These are phyloP conservation scores for Pentalonia nigronervosa DNA, from an alignment of 1,140 invertebrate genomes.

Conservation along the genomic window DNA sequence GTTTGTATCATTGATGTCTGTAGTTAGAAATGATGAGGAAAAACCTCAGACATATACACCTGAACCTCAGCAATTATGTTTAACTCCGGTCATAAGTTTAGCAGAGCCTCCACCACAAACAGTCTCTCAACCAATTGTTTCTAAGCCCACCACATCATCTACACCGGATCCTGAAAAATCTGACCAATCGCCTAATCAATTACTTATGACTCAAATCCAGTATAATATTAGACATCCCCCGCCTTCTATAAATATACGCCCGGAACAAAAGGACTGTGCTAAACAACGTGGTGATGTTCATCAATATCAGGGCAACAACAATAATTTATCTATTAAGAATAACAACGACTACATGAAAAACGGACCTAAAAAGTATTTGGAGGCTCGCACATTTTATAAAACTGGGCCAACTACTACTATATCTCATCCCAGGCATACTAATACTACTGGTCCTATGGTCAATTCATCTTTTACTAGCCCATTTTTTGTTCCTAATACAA, in stretches of 20 bases:
- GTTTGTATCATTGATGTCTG: conserved; percentile 52
- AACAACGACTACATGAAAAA: conserved; percentile 50
- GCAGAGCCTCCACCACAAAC: conserved; percentile 33
- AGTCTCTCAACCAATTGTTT: conserved; percentile 12
- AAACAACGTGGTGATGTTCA: conserved; percentile 43
- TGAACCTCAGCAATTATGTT: conserved; percentile 39
- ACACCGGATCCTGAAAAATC: conserved; percentile 40
- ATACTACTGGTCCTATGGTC: conserved; percentile 42
- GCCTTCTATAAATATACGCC: conserved; percentile 38
- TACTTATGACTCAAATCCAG: conserved; percentile 53
- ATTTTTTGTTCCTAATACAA: conserved; percentile 53
- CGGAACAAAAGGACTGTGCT: conserved; percentile 35
- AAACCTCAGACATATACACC: conserved; percentile 50
- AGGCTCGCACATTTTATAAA: conserved; percentile 52
- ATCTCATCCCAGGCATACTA: conserved; percentile 39
- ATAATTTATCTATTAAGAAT: conserved; percentile 51
- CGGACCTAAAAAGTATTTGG: conserved; percentile 45
- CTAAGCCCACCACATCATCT: conserved; percentile 38
- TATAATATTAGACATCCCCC: conserved; percentile 53
- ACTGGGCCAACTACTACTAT: conserved; percentile 39
- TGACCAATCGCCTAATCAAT: conserved; percentile 48
- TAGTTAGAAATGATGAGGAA: conserved; percentile 56
- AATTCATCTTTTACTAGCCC: conserved; percentile 51
- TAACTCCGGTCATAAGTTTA: conserved; percentile 52
- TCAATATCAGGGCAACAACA: conserved; percentile 43